A percentile compares a stretch with the other conserved stretches of the same genome.
phyloP scores from a whole-genome alignment of 2,797 vertebrate species.

The Sebastes nivosus region DNA sequence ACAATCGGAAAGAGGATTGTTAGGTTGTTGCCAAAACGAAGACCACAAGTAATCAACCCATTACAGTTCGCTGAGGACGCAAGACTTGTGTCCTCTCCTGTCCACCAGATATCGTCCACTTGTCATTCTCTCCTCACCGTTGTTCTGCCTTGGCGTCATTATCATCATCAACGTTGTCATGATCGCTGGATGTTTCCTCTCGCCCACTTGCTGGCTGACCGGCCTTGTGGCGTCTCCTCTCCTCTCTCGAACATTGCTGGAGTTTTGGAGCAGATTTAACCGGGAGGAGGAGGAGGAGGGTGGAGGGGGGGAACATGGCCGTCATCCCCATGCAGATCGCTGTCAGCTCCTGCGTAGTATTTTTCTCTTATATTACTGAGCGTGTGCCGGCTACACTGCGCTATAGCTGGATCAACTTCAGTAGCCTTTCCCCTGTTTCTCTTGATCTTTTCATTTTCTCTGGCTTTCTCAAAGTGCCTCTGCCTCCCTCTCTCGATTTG shows the following conservation, averaged over 20 bases:
- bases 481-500: constrained; percentile 56
- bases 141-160: constrained; percentile 43
- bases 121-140: constrained; percentile 51
- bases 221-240: constrained; percentile 58
- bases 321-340: constrained; percentile 57
- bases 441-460: constrained; percentile 53
- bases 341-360: constrained; percentile 59
- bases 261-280: constrained; percentile 63
- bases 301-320: constrained; percentile 43
- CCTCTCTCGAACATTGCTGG: constrained; percentile 54
- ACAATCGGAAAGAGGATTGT: constrained; percentile 2
- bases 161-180: constrained; percentile 40
- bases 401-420: constrained; percentile 66
- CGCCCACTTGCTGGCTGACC: constrained; percentile 40
- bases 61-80: constrained; percentile 24
- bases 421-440: constrained; percentile 45
- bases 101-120: constrained; percentile 27
- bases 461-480: constrained; percentile 51
- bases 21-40: constrained; percentile 25
- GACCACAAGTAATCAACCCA: constrained; percentile 27
- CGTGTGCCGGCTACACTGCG: constrained; percentile 35
- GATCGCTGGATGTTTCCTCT: constrained; percentile 45
- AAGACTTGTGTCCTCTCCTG: constrained; percentile 34
- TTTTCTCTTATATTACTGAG: constrained; percentile 58
- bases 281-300: constrained; percentile 31